phyloP scores from a whole-genome alignment of 2,888 invertebrate species.

The Iphiclides podalirius region DNA sequence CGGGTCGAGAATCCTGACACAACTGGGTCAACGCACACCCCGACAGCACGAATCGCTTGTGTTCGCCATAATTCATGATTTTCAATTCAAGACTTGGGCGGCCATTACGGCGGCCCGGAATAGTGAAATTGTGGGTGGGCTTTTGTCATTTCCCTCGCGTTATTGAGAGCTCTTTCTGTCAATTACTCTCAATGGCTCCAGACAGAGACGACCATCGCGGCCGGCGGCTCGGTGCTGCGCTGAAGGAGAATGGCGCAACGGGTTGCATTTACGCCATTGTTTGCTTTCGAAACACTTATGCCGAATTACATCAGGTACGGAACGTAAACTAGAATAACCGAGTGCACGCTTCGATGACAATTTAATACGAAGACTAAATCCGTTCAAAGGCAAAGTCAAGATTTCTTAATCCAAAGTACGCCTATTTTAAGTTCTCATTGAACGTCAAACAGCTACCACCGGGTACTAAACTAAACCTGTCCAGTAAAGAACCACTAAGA shows the following conservation, averaged over 20 bases:
- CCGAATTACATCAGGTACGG: no score
- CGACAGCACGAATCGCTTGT: no score
- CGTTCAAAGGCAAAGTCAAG: no score
- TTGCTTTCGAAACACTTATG: no score
- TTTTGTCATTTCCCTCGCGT: constrained; percentile 5
- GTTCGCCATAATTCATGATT: constrained; percentile 19
- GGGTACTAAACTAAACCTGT: no score
- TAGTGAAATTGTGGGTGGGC: constrained; percentile 13
- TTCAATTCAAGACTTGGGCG: constrained; percentile 17
- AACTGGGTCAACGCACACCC: constrained; percentile 38
- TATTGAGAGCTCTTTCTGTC: constrained; percentile 4
- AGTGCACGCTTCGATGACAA: no score
- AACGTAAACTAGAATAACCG: no score
- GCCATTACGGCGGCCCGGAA: constrained; percentile 17
- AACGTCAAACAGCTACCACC: no score
- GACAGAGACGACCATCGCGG: constrained; percentile 18
- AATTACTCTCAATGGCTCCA: constrained; percentile 14
- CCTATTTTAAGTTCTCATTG: no score
- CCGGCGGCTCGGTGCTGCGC: constrained; percentile 8
- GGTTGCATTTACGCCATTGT: constrained; percentile 14
- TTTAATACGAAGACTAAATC: no score
- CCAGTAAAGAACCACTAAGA: no score
- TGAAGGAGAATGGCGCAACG: background rate
- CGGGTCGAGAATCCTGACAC: constrained; percentile 34
- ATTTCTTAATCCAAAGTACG: no score